Conservation (phyloP, 1,140 invertebrate genomes). For the Bombus ignitus region DNA sequence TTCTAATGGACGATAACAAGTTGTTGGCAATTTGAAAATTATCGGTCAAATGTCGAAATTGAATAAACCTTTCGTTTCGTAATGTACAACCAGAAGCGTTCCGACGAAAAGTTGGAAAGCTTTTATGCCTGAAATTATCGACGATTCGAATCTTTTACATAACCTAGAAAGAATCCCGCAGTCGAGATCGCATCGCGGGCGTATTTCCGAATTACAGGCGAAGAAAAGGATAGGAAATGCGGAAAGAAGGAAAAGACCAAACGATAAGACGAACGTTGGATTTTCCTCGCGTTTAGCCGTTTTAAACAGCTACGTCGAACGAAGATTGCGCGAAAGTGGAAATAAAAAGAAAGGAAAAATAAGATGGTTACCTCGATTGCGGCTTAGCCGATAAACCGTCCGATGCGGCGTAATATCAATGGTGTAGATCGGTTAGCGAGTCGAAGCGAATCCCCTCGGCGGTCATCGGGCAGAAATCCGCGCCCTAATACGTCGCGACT, state of each 20-base stretch:
- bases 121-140: too few species aligned
- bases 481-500: constrained; percentile 38
- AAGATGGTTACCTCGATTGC: constrained; percentile 22
- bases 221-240: rapidly evolving
- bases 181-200: rapidly evolving
- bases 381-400: constrained; percentile 28
- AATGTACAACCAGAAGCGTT: rapidly evolving
- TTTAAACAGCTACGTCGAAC: neutral
- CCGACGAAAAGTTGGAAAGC: too few species aligned
- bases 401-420: constrained; percentile 38
- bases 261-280: too few species aligned
- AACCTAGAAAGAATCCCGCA: neutral
- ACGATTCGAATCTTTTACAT: neutral
- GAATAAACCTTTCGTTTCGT: too few species aligned
- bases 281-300: neutral
- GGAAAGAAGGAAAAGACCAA: too few species aligned
- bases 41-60: too few species aligned
- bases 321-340: neutral
- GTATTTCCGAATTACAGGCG: neutral
- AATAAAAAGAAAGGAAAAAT: neutral
- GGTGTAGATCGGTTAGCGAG: constrained; percentile 10
- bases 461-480: constrained; percentile 51
- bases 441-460: constrained; percentile 3
- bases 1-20: too few species aligned
- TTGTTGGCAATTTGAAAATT: too few species aligned